Conservation (phyloP, 2,797 vertebrate species). For the Eurystomus glaucurus region DNA sequence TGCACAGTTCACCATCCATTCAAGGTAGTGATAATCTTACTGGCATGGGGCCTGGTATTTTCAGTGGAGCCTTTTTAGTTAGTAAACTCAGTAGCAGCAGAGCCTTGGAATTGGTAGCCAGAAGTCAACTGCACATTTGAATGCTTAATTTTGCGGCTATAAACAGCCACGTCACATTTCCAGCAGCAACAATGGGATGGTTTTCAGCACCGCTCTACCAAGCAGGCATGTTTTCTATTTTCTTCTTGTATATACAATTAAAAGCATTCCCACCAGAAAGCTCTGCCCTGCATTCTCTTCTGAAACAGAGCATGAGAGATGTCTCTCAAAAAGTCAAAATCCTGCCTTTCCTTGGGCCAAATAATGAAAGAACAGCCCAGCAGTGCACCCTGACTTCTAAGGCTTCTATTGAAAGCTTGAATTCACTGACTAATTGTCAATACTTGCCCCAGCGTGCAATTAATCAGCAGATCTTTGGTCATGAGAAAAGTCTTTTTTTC, state of each 20-base stretch:
- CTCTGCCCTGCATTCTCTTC: constrained; percentile 54
- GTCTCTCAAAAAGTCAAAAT: constrained; percentile 59
- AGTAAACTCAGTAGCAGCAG: constrained; percentile 59
- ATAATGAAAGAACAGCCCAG: constrained; percentile 56
- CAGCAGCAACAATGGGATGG: constrained; percentile 42
- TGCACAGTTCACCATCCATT: not conserved
- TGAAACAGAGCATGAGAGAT: constrained; percentile 60
- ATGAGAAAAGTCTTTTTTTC: constrained; percentile 22
- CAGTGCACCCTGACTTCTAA: constrained; percentile 34
- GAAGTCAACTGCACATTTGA: constrained; percentile 61
- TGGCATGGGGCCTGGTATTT: not conserved
- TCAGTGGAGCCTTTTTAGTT: constrained; percentile 42
- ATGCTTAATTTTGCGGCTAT: constrained; percentile 74
- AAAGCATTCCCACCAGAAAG: constrained; percentile 66
- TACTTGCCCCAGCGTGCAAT: constrained; percentile 31
- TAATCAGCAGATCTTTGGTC: constrained; percentile 39
- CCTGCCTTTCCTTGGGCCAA: constrained; percentile 41
- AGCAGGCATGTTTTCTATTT: constrained; percentile 62
- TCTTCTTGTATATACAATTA: constrained; percentile 61
- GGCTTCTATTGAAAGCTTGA: constrained; percentile 26
- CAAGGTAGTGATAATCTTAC: not conserved
- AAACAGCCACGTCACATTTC: constrained; percentile 68
- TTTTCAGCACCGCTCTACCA: constrained; percentile 50
- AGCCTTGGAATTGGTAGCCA: constrained; percentile 56
- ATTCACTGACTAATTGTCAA: constrained; percentile 54